phyloP scores from a whole-genome alignment of 2,888 invertebrate species.

The Platycheirus albimanus region DNA sequence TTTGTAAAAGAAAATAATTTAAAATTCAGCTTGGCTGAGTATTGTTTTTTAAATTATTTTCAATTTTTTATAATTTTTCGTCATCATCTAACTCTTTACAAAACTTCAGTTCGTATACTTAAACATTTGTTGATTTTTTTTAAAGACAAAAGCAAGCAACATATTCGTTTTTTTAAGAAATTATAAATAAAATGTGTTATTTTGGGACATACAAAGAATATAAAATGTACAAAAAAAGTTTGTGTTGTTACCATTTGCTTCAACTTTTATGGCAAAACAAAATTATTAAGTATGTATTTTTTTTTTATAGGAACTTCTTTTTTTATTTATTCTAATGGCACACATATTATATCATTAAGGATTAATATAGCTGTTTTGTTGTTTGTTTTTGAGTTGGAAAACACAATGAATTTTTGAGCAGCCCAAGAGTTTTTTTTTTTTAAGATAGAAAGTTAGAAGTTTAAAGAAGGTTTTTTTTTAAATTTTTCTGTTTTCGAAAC shows the following conservation, averaged over 20 bases:
- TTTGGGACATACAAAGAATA: slow-evolving; percentile 30
- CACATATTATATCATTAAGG: slow-evolving; percentile 67
- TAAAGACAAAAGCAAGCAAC: slow-evolving; percentile 65
- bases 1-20: slow-evolving; percentile 21
- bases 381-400: slow-evolving; percentile 20
- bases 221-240: slow-evolving; percentile 33
- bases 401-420: slow-evolving; percentile 36
- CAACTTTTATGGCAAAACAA: slow-evolving; percentile 59
- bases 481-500: slow-evolving; percentile 15
- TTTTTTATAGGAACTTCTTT: slow-evolving; percentile 72
- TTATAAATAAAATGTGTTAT: slow-evolving; percentile 15
- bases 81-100: slow-evolving; percentile 34
- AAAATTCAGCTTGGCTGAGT: slow-evolving; percentile 56
- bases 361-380: slow-evolving; percentile 54
- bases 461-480: slow-evolving; percentile 22
- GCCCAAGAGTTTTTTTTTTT: slow-evolving; percentile 41
- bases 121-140: slow-evolving; percentile 48
- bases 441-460: slow-evolving; percentile 24
- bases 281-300: slow-evolving; percentile 48
- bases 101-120: slow-evolving; percentile 59
- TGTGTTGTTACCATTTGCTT: slow-evolving; percentile 21
- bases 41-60: slow-evolving; percentile 18
- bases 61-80: slow-evolving; percentile 8
- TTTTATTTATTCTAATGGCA: slow-evolving; percentile 69
- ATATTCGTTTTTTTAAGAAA: slow-evolving; percentile 19